These are phyloP conservation scores for Actinia tenebrosa DNA, from an alignment of 64 coral and sea anemone genomes.

Conservation along the genomic window DNA sequence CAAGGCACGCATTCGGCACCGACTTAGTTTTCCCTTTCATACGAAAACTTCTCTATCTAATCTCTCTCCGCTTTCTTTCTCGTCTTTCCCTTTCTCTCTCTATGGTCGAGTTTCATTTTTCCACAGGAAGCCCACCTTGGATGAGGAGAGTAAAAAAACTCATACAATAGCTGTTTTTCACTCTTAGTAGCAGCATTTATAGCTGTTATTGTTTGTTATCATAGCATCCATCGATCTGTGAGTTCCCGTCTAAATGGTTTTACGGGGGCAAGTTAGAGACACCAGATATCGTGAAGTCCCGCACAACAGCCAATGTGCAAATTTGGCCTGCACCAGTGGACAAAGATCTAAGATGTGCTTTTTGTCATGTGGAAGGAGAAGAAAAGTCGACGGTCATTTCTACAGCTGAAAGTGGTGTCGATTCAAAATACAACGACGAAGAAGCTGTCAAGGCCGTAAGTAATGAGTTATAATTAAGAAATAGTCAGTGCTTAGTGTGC, in stretches of 20 bases:
- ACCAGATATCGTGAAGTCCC: conserved; percentile 24
- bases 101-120: too few species aligned
- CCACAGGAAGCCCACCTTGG: too few species aligned
- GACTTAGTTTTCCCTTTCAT: too few species aligned
- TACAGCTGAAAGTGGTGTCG: conserved; percentile 57
- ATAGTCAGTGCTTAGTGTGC: too few species aligned
- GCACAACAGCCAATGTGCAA: conserved; percentile 23
- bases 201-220: not conserved
- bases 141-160: too few species aligned
- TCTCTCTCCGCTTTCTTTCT: too few species aligned
- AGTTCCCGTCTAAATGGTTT: conserved; percentile 65
- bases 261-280: conserved; percentile 52
- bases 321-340: conserved; percentile 51
- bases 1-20: too few species aligned
- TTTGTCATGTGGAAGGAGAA: conserved; percentile 75
- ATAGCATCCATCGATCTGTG: conserved; percentile 65
- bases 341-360: conserved; percentile 45
- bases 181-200: not conserved
- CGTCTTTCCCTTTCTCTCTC: too few species aligned
- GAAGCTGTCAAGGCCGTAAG: conserved; percentile 74
- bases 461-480: not conserved
- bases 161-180: too few species aligned
- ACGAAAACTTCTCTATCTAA: too few species aligned
- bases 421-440: conserved; percentile 74
- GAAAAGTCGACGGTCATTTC: conserved; percentile 58